phyloP scores from a whole-genome alignment of 1,140 invertebrate species.

The Listronotus oregonensis region DNA sequence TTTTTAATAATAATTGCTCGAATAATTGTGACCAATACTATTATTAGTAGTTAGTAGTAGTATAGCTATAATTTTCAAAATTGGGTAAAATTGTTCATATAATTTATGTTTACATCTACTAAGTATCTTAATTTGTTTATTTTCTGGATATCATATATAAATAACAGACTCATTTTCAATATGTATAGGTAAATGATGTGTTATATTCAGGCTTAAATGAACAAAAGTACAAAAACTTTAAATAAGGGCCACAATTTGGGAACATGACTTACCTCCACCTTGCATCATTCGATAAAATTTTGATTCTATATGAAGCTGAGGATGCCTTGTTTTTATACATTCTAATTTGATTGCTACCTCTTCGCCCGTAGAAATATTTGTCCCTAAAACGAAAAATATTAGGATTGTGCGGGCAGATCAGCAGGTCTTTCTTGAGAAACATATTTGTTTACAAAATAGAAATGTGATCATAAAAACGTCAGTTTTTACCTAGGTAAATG shows the following conservation, averaged over 20 bases:
- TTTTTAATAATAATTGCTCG: too few species aligned
- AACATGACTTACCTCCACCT: conserved; percentile 78
- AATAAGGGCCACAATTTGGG: not conserved
- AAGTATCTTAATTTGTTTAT: too few species aligned
- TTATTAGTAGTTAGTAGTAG: too few species aligned
- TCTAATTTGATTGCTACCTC: conserved; percentile 99
- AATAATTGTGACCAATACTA: too few species aligned
- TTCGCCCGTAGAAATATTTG: conserved; percentile 95
- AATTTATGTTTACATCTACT: too few species aligned
- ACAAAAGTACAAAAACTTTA: not conserved
- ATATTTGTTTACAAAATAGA: conserved; percentile 49
- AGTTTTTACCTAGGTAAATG: conserved; percentile 88
- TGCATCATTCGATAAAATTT: conserved; percentile 99
- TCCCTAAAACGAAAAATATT: conserved; percentile 70
- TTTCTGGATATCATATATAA: too few species aligned
- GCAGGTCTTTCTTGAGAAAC: conserved; percentile 1
- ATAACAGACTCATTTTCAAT: too few species aligned
- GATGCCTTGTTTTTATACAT: conserved; percentile 98
- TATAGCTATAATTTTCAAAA: too few species aligned
- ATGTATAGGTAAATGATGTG: not conserved
- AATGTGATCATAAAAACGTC: conserved; percentile 24
- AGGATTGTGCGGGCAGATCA: not conserved
- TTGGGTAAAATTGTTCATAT: too few species aligned
- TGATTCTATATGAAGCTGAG: conserved; percentile 98
- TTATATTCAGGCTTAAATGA: not conserved